Evolutionary conservation across 1,140 invertebrate genomes (phyloP), one percentile per base, ranked within the genome.

Genomic region (Lepeophtheirus salmonis): DNA sequence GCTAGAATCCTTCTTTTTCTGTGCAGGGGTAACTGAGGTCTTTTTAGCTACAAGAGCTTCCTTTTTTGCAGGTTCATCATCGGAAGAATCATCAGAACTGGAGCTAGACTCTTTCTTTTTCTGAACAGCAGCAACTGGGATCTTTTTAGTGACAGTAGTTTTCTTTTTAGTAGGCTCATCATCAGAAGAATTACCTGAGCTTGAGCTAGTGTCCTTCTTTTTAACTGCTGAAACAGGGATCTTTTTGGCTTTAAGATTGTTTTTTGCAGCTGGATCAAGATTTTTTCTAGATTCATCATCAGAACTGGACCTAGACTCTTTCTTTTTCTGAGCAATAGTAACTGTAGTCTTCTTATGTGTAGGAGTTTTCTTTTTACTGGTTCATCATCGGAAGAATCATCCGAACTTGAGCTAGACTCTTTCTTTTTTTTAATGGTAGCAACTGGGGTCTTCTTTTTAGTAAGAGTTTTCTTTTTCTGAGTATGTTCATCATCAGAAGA

Each of bases 331-430:
- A 52, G 50, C 50, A 17, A n/a, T 6, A 41, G 50, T 18, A n/a
- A 21, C 50, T 16, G 20, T 6, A 17, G 14, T 52, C 10, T 20
- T 20, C 14, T n/a, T n/a, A n/a, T n/a, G n/a, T 10, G 50, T 16
- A 10, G 14, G 10, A 14, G 18, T 10, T 52, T 3, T 6, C 14
- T 24, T 18, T 24, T 60, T 21, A 13, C 13, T 16, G 30, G 16
- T 51, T 60, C 57, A 50, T 60, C 48, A 41, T 50, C 30, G 16
- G 55, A 57, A 4, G 55, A 57, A n/a, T 51, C 49, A 13, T 60
- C 57, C 23, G 57, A 60, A 24, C 30, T 52, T 60, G 57, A 60
- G 41, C 18, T 20, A 14, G 50, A n/a, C 16, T 52, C 18, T 20
- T 52, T 52, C 22, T 50, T 24, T 10, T 50, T 60, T 17, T 20